Conservation (phyloP, 2,797 vertebrate species). For the Synaphobranchus kaupii region DNA sequence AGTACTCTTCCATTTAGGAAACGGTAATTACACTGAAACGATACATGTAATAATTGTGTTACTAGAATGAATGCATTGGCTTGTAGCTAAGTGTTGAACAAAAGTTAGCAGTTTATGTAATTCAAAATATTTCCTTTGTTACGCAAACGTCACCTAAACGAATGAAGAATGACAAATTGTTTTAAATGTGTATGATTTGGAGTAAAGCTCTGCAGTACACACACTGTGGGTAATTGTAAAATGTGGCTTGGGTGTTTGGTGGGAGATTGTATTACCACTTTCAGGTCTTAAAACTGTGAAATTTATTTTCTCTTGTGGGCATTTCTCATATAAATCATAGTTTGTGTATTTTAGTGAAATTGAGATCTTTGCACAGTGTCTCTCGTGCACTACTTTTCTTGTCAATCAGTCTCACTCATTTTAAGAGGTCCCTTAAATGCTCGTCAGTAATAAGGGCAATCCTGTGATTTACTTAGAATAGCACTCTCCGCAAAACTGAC, state of each 20-base stretch:
- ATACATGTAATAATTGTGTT: background rate
- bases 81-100: background rate
- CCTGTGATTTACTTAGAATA: background rate
- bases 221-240: slow-evolving; percentile 11
- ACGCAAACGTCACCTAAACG: background rate
- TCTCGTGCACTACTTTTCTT: background rate
- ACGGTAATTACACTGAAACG: slow-evolving; percentile 7
- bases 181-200: background rate
- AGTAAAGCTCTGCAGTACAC: background rate
- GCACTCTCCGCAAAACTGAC: background rate
- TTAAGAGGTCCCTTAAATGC: background rate
- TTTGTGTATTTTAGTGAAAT: background rate
- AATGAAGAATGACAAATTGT: background rate
- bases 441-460: background rate
- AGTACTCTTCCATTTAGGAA: background rate
- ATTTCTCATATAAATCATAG: slow-evolving; percentile 23
- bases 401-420: background rate
- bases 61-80: background rate
- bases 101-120: background rate
- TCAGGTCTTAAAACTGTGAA: slow-evolving; percentile 48
- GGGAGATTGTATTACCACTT: slow-evolving; percentile 17
- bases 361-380: background rate
- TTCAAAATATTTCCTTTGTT: background rate
- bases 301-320: slow-evolving; percentile 22
- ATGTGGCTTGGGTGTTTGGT: slow-evolving; percentile 1